phyloP scores from a whole-genome alignment of 23 tunicate species.

The Styela clava region DNA sequence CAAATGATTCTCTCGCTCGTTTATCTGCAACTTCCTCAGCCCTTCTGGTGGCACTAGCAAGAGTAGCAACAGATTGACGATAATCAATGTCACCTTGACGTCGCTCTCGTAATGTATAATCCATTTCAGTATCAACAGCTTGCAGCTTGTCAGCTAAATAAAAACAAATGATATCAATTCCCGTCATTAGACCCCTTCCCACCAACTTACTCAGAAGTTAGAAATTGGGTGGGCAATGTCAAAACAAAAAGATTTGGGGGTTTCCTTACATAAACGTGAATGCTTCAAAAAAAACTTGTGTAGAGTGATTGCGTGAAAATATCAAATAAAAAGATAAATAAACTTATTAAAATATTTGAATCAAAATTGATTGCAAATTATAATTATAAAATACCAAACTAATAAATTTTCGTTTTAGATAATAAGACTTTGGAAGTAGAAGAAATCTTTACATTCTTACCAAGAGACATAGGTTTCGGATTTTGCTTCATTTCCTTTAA shows the following conservation, averaged over 20 bases:
- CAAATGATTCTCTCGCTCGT: slow-evolving; percentile 55
- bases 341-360: too few relatives aligned
- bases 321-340: too few relatives aligned
- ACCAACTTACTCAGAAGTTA: not conserved
- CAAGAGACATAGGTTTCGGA: slow-evolving; percentile 11
- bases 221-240: not conserved
- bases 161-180: not conserved
- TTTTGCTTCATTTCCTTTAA: not conserved
- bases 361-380: too few relatives aligned
- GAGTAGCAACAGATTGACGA: slow-evolving; percentile 18
- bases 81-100: slow-evolving; percentile 32
- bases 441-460: too few relatives aligned
- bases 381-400: too few relatives aligned
- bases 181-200: not conserved
- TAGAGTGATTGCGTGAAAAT: too few relatives aligned
- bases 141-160: slow-evolving; percentile 66
- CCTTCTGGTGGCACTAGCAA: slow-evolving; percentile 40
- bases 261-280: too few relatives aligned
- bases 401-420: too few relatives aligned
- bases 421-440: too few relatives aligned
- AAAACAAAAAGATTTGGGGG: too few relatives aligned
- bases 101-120: slow-evolving; percentile 22
- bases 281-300: too few relatives aligned
- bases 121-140: slow-evolving; percentile 73
- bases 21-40: slow-evolving; percentile 82